A percentile compares a stretch with the other conserved stretches of the same genome.
phyloP scores from a whole-genome alignment of 2,797 vertebrate species.

The Ceyx erithaca region DNA sequence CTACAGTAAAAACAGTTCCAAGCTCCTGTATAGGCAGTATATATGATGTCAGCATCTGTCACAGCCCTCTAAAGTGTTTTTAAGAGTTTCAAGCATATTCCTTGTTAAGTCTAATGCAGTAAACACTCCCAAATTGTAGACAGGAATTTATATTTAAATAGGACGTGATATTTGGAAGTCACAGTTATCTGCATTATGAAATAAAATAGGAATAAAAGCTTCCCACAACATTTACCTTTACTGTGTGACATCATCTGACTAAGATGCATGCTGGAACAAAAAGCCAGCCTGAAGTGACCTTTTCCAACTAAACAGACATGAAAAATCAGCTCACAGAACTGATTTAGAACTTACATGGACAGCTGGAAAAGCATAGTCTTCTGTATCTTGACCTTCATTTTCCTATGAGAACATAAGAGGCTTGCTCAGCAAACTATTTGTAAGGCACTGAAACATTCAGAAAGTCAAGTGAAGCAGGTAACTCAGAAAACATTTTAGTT shows the following conservation, averaged over 20 bases:
- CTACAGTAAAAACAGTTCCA: not conserved
- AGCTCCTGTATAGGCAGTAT: not conserved
- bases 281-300: constrained; percentile 22
- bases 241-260: not conserved
- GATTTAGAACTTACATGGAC: constrained; percentile 75
- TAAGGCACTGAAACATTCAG: not conserved
- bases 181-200: not conserved
- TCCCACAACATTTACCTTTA: not conserved
- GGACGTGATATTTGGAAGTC: not conserved
- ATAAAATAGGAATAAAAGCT: not conserved
- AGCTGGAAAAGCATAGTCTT: constrained; percentile 76
- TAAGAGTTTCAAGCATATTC: not conserved
- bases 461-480: not conserved
- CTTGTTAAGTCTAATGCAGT: not conserved
- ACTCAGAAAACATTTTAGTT: not conserved
- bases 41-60: not conserved
- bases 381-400: constrained; percentile 77
- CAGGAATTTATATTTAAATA: not conserved
- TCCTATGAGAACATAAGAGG: constrained; percentile 74
- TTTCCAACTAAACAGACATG: not conserved
- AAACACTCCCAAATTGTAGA: not conserved
- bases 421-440: constrained; percentile 47
- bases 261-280: not conserved
- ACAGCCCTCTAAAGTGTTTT: not conserved
- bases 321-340: constrained; percentile 14